These are phyloP conservation scores for Orius laevigatus DNA, from an alignment of 1,140 invertebrate genomes.

Conservation along the genomic window DNA sequence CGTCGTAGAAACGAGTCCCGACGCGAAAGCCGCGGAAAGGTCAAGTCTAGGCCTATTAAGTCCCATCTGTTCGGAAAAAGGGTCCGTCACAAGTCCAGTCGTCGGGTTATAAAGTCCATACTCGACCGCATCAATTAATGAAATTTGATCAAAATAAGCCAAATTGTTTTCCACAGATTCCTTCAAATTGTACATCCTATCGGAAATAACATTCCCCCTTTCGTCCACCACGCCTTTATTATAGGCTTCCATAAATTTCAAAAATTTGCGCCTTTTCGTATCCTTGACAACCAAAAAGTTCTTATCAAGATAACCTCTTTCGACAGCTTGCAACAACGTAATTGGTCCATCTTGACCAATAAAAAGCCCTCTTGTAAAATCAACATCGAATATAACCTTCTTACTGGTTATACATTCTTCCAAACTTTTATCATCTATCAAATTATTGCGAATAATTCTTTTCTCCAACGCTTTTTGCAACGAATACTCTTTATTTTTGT, in stretches of 20 bases:
- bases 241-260: constrained; percentile 73
- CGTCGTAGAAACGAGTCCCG: constrained; percentile 67
- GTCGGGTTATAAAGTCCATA: constrained; percentile 68
- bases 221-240: constrained; percentile 75
- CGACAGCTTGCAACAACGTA: constrained; percentile 70
- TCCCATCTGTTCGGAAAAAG: constrained; percentile 46
- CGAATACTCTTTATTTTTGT: constrained; percentile 34
- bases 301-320: constrained; percentile 66
- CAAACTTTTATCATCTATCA: constrained; percentile 50
- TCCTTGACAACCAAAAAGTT: constrained; percentile 79
- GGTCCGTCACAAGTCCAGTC: constrained; percentile 62
- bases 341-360: constrained; percentile 55
- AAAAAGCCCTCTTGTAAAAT: constrained; percentile 53
- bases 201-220: constrained; percentile 58
- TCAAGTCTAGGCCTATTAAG: constrained; percentile 51
- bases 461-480: constrained; percentile 59
- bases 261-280: constrained; percentile 56
- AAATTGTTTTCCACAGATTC: constrained; percentile 60
- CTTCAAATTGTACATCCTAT: constrained; percentile 55
- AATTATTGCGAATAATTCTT: constrained; percentile 52
- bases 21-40: constrained; percentile 55
- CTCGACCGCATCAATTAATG: constrained; percentile 63
- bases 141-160: constrained; percentile 56
- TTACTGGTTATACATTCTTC: constrained; percentile 57
- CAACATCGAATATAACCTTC: constrained; percentile 47